Conservation (phyloP, 2,888 invertebrate genomes). For the Drosophila limbata region DNA sequence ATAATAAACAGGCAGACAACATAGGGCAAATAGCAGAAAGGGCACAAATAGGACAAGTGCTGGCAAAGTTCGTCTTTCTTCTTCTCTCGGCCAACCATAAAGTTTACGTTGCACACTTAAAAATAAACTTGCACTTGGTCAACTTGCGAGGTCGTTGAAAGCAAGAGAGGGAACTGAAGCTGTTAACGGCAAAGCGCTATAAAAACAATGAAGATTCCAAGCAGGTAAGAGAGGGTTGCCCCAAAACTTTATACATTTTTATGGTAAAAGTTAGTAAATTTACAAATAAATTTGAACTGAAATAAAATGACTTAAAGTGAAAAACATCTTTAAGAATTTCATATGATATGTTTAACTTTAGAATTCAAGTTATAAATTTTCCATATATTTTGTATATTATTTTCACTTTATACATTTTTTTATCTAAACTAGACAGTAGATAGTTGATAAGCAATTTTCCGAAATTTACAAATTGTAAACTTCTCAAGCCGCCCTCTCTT, state of each 20-base stretch:
- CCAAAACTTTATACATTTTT: constrained; percentile 8
- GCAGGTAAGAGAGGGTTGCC: constrained; percentile 30
- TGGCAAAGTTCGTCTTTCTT: constrained; percentile 45
- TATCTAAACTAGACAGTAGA: too few species aligned
- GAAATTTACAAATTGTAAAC: not conserved
- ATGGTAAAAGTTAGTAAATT: constrained; percentile 17
- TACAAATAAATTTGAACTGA: not conserved
- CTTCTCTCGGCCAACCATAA: constrained; percentile 50
- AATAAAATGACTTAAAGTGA: not conserved
- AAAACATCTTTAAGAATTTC: not conserved
- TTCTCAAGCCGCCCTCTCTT: constrained; percentile 2
- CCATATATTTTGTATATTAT: too few species aligned
- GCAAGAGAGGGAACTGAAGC: not conserved
- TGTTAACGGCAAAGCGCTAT: constrained; percentile 40
- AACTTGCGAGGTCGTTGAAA: not conserved
- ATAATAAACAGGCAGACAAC: constrained; percentile 62
- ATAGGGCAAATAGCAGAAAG: not conserved
- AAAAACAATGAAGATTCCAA: constrained; percentile 46
- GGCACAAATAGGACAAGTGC: constrained; percentile 15
- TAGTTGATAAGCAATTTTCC: too few species aligned
- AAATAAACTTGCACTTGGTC: constrained; percentile 64
- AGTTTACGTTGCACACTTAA: constrained; percentile 68
- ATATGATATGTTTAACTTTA: not conserved
- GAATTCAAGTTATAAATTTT: too few species aligned
- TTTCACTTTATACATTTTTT: too few species aligned